Evolutionary conservation across 1,140 invertebrate genomes (phyloP).

Genomic region (Ladona fulva): DNA sequence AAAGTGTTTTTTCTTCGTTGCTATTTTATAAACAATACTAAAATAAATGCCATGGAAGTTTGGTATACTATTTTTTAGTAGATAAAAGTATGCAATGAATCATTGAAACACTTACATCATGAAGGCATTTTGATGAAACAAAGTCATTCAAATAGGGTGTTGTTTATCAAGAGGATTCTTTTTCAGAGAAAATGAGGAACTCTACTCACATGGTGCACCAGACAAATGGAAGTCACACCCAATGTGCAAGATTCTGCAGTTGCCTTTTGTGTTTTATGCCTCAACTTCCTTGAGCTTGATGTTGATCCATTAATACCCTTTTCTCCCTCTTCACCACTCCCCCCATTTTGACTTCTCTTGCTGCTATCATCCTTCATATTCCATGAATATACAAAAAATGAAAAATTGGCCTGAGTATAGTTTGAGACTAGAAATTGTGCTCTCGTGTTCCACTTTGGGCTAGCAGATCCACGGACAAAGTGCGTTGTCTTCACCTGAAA

Average conservation of each 20-base stretch:
- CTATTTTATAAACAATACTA: too few relatives aligned
- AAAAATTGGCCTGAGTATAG: conserved; percentile 40
- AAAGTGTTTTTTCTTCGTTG: too few relatives aligned
- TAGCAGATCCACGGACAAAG: conserved; percentile 38
- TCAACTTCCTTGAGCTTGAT: background rate
- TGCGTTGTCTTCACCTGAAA: conserved; percentile 46
- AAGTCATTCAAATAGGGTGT: too few relatives aligned
- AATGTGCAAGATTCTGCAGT: background rate
- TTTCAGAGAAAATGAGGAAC: background rate
- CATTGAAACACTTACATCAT: too few relatives aligned
- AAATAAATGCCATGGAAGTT: too few relatives aligned
- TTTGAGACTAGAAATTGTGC: conserved; percentile 46
- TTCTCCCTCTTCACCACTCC: conserved; percentile 28
- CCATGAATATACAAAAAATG: conserved; percentile 39
- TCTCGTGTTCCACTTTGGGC: conserved; percentile 43
- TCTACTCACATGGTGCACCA: background rate
- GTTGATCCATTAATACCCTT: background rate
- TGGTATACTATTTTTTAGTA: too few relatives aligned
- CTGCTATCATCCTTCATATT: conserved; percentile 32
- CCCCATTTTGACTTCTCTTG: conserved; percentile 29
- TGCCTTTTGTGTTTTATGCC: background rate
- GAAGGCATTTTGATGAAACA: too few relatives aligned
- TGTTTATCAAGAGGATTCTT: too few relatives aligned
- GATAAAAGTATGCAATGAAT: too few relatives aligned
- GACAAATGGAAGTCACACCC: background rate